Conservation (phyloP, 2,797 vertebrate genomes). For the Myripristis murdjan region DNA sequence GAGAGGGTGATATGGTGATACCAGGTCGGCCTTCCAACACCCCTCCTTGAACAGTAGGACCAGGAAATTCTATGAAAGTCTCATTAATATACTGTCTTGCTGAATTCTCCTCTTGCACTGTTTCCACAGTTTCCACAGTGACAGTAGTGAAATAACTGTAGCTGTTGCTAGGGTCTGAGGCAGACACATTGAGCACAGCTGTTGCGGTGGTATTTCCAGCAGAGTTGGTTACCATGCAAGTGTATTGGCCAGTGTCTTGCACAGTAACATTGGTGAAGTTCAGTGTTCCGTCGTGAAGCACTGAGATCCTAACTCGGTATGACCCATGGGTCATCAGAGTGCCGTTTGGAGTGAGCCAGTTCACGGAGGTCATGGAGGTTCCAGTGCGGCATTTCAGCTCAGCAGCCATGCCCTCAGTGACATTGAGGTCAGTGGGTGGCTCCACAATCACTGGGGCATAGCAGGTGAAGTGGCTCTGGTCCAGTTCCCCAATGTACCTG, state of each 20-base stretch:
- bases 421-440: constrained; percentile 96
- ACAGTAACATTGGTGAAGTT: constrained; percentile 99
- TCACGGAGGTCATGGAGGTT: constrained; percentile 98
- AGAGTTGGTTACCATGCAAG: constrained; percentile 98
- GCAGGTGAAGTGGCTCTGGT: constrained; percentile 96
- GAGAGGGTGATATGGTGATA: constrained; percentile 80
- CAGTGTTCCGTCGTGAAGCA: constrained; percentile 95
- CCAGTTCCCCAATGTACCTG: constrained; percentile 94
- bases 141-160: constrained; percentile 97
- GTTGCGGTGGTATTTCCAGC: constrained; percentile 97
- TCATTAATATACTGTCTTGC: constrained; percentile 91
- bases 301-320: constrained; percentile 95
- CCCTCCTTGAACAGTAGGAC: constrained; percentile 77
- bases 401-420: constrained; percentile 97
- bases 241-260: constrained; percentile 97
- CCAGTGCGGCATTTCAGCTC: constrained; percentile 97
- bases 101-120: constrained; percentile 81
- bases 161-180: constrained; percentile 89
- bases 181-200: constrained; percentile 95
- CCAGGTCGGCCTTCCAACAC: constrained; percentile 73
- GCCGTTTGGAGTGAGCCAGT: constrained; percentile 97
- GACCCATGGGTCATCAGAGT: constrained; percentile 98
- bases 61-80: constrained; percentile 84
- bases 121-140: constrained; percentile 93
- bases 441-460: constrained; percentile 98